These are phyloP conservation scores for Hymenopus coronatus DNA, from an alignment of 2,888 invertebrate species.

Conservation along the genomic window DNA sequence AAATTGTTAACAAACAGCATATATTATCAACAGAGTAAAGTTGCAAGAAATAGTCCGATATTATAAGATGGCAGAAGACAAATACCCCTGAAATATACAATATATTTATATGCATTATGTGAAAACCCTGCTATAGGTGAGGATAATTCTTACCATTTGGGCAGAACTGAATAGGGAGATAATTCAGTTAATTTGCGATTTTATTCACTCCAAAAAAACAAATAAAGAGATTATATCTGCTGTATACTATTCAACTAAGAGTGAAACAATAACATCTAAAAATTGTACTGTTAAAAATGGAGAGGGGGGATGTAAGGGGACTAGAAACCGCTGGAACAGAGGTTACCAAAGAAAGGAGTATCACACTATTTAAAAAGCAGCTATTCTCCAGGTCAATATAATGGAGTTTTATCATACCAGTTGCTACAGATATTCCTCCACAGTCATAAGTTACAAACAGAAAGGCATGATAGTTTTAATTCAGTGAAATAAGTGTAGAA, in stretches of 20 bases:
- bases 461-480: neutral
- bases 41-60: neutral
- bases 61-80: neutral
- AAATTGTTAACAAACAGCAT: constrained; percentile 18
- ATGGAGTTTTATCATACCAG: neutral
- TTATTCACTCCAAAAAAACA: neutral
- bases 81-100: constrained; percentile 1
- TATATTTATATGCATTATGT: neutral
- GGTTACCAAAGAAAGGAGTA: neutral
- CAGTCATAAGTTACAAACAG: neutral
- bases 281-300: neutral
- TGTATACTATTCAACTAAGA: neutral
- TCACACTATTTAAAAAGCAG: neutral
- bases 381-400: no score
- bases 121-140: neutral
- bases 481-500: neutral
- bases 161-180: neutral
- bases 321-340: neutral
- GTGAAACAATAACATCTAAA: neutral
- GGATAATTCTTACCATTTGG: neutral
- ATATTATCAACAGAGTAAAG: constrained; percentile 8
- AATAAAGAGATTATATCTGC: neutral
- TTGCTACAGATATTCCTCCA: neutral
- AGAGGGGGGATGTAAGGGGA: neutral
- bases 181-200: neutral